Evolutionary conservation across 1,140 invertebrate genomes (phyloP), one percentile per base, ranked within the genome.

Genomic region (Agraylea sexmaculata): DNA sequence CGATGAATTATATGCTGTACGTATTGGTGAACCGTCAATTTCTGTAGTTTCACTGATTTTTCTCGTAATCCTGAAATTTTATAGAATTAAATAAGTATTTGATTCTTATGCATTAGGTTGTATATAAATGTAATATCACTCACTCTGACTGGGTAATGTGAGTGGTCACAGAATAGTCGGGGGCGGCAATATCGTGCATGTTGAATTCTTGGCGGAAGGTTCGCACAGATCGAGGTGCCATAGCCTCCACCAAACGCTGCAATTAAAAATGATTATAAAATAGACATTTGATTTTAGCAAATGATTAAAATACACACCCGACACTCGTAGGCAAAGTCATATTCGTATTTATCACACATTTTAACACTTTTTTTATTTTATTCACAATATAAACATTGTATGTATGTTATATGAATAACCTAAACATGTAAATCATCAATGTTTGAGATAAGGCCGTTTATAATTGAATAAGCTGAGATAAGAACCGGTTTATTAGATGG

Each of bases 201-300:
- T 78, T 81, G 65, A 83, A 82, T 60, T 84, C 82, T 18, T 79
- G 80, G 47, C 80, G 72, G 70, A 83, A 85, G 13, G 80, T 83
- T 50, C 73, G 68, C 40, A 80, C 71, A 41, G 76, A 76, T 47
- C 74, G 71, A 50, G 80, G 78, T 59, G 80, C 76, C 70, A 81
- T 75, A 34, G 75, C 71, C 59, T 75, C 74, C 35, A 76, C 71
- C 51, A 73, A 64, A 53, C 72, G 68, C 74, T 77, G 64, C 15
- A 69, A 67, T 54, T 50, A 51, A 55, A 51, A 42, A 38, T 42
- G n/a, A 37, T 23, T 12, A 32, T 32, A 12, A 44, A 34, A 39
- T 30, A 36, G 12, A 12, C 25, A 32, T 32, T 32, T 13, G 7
- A 6, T 32, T 8, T 6, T 32, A 12, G n/a, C 7, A 32, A 6